These are phyloP conservation scores for Tryphoninae sp. DNA, from an alignment of 2,888 invertebrate genomes.

Conservation along the genomic window DNA sequence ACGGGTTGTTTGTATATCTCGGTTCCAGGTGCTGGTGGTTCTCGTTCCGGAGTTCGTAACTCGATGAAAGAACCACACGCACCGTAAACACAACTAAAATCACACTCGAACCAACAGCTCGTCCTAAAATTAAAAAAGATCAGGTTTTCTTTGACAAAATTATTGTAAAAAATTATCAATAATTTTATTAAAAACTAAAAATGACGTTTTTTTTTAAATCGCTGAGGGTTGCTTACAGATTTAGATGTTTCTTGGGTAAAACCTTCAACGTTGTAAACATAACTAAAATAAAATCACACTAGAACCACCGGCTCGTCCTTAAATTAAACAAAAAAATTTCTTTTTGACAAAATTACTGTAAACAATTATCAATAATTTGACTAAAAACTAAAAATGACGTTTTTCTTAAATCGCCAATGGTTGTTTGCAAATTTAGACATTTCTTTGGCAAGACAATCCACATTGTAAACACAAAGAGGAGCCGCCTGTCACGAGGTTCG, in stretches of 20 bases:
- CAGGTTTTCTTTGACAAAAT: no score
- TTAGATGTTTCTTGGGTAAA: not conserved
- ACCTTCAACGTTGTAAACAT: constrained; percentile 15
- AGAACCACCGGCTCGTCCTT: no score
- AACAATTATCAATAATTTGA: no score
- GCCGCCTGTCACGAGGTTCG: constrained; percentile 27
- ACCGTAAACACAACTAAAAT: constrained; percentile 42
- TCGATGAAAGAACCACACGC: constrained; percentile 32
- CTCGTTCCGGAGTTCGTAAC: constrained; percentile 31
- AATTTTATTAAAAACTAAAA: no score
- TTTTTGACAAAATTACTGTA: no score
- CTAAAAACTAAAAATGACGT: no score
- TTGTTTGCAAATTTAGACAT: not conserved
- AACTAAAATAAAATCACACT: not conserved
- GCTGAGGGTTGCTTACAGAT: no score
- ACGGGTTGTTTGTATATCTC: constrained; percentile 69
- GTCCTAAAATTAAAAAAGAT: not conserved
- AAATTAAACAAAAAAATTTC: no score
- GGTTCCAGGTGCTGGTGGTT: constrained; percentile 68
- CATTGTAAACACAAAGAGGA: constrained; percentile 46
- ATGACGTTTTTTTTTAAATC: no score
- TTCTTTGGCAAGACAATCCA: not conserved
- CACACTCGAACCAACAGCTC: constrained; percentile 16
- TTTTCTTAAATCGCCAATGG: no score
- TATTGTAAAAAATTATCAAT: no score